Conservation (phyloP, 2,888 invertebrate genomes). For the Hemicrepidius hirtus region DNA sequence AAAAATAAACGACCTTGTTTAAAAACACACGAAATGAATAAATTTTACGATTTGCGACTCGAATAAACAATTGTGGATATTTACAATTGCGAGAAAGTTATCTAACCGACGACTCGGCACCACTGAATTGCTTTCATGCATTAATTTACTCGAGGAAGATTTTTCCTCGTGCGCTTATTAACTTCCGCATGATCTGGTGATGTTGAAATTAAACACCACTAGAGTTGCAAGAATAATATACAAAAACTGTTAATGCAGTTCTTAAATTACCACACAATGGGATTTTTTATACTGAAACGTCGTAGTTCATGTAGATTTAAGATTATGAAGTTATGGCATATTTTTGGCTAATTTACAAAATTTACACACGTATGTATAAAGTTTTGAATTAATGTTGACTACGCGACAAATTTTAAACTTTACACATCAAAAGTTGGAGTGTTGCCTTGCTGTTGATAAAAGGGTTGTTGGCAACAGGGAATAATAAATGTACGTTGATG, state of each 20-base stretch:
- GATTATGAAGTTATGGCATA: too few species aligned
- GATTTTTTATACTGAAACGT: too few species aligned
- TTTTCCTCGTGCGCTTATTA: not conserved
- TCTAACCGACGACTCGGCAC: slow-evolving; percentile 33
- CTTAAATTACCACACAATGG: not conserved
- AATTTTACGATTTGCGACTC: slow-evolving; percentile 30
- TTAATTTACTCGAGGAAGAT: slow-evolving; percentile 8
- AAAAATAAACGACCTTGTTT: slow-evolving; percentile 47
- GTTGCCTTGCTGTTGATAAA: slow-evolving; percentile 15
- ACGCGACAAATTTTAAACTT: slow-evolving; percentile 21
- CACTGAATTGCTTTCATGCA: slow-evolving; percentile 19
- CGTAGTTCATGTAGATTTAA: too few species aligned
- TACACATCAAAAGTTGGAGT: slow-evolving; percentile 4
- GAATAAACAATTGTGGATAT: slow-evolving; percentile 36
- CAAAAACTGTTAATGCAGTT: not conserved
- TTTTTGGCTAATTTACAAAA: not conserved
- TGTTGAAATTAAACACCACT: not conserved
- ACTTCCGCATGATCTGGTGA: not conserved
- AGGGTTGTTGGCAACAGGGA: slow-evolving; percentile 18
- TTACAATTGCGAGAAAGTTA: slow-evolving; percentile 35
- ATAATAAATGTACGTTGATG: slow-evolving; percentile 17
- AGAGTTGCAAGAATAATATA: not conserved
- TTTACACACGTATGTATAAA: not conserved
- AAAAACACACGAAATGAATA: slow-evolving; percentile 28
- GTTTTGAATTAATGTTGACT: not conserved